Conservation (phyloP, 2,888 invertebrate species). For the Blastobasis adustella region DNA sequence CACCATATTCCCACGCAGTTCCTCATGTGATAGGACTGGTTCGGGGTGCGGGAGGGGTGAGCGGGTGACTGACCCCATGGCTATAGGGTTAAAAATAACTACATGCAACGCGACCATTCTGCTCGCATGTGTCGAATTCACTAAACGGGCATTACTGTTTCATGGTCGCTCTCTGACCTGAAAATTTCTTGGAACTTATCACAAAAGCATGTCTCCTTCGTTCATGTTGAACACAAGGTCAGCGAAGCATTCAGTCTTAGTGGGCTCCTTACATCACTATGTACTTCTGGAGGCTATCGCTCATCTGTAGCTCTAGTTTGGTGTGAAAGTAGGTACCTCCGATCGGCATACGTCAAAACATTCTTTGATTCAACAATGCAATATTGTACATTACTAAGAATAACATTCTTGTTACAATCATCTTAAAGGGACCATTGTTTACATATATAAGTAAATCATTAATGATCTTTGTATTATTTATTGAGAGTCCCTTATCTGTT, state of each 20-base stretch:
- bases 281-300: too few species aligned
- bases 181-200: slow-evolving; percentile 37
- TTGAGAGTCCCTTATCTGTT: slow-evolving; percentile 5
- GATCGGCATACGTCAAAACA: not conserved
- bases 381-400: not conserved
- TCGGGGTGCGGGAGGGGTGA: slow-evolving; percentile 57
- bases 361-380: not conserved
- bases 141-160: slow-evolving; percentile 71
- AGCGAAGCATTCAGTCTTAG: too few species aligned
- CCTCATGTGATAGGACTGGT: slow-evolving; percentile 69
- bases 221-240: too few species aligned
- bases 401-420: not conserved
- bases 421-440: slow-evolving; percentile 2
- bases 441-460: slow-evolving; percentile 2
- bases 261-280: too few species aligned
- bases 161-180: slow-evolving; percentile 71
- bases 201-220: too few species aligned
- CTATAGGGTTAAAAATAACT: slow-evolving; percentile 72
- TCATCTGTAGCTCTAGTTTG: too few species aligned
- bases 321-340: too few species aligned
- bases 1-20: slow-evolving; percentile 69
- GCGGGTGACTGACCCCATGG: slow-evolving; percentile 70
- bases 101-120: slow-evolving; percentile 65
- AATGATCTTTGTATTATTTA: slow-evolving; percentile 2
- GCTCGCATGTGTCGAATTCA: slow-evolving; percentile 73